Percentiles rank a stretch among this genome's conserved stretches.
These are phyloP conservation scores for Netelia virgata DNA, from an alignment of 2,888 invertebrate species.

Conservation along the genomic window DNA sequence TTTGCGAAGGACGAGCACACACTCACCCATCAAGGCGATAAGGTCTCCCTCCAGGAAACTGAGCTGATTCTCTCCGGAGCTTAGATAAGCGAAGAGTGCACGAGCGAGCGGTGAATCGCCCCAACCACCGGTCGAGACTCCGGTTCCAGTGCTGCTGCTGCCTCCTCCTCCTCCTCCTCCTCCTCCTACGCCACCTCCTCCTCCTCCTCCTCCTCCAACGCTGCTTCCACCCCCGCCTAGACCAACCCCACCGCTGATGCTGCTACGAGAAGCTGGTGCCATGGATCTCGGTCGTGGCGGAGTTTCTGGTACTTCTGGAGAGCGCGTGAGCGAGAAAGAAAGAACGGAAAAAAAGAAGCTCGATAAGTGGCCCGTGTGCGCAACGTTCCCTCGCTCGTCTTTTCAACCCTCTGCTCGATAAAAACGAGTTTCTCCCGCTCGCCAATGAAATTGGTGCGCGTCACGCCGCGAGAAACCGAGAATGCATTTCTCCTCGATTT, in stretches of 20 bases:
- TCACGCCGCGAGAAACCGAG: slow-evolving; percentile 23
- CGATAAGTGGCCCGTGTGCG: not conserved
- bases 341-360: not conserved
- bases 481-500: not conserved
- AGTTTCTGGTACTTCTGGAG: slow-evolving; percentile 82
- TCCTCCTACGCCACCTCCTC: slow-evolving; percentile 71
- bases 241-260: slow-evolving; percentile 76
- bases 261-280: slow-evolving; percentile 84
- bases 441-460: slow-evolving; percentile 27
- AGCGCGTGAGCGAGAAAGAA: slow-evolving; percentile 57
- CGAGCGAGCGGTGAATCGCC: slow-evolving; percentile 92
- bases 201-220: slow-evolving; percentile 76
- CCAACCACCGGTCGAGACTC: slow-evolving; percentile 81
- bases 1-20: slow-evolving; percentile 5
- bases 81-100: slow-evolving; percentile 95
- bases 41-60: slow-evolving; percentile 96
- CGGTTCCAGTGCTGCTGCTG: slow-evolving; percentile 73
- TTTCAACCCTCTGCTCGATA: slow-evolving; percentile 32
- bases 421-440: slow-evolving; percentile 32
- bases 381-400: slow-evolving; percentile 8
- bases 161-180: slow-evolving; percentile 65
- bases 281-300: slow-evolving; percentile 89
- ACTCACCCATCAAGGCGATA: slow-evolving; percentile 91
- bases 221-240: slow-evolving; percentile 76
- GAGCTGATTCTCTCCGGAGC: slow-evolving; percentile 95